Evolutionary conservation across 2,888 invertebrate genomes (phyloP).

Genomic region (Trissonchulus latispiculum): DNA sequence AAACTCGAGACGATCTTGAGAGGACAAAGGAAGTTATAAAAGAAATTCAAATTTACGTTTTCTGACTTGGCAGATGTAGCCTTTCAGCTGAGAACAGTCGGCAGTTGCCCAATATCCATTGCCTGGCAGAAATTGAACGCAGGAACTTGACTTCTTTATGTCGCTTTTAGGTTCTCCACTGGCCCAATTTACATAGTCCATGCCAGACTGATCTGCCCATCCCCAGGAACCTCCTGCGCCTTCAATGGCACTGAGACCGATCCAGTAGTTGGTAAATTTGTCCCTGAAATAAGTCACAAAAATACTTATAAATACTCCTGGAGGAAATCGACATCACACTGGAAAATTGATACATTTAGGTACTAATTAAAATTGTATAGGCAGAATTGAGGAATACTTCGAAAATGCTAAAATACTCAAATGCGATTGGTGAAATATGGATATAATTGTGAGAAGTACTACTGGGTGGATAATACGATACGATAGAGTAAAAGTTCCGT

Average conservation of each 20-base stretch:
- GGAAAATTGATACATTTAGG: too few species aligned
- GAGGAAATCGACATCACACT: too few species aligned
- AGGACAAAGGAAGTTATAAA: background rate
- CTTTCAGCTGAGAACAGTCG: background rate
- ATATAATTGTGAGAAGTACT: too few species aligned
- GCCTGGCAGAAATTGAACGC: background rate
- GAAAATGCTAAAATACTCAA: too few species aligned
- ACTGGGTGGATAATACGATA: too few species aligned
- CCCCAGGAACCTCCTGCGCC: background rate
- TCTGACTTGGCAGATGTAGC: background rate
- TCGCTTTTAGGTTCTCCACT: constrained; percentile 7
- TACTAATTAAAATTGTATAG: too few species aligned
- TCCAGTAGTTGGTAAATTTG: constrained; percentile 14
- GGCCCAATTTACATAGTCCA: constrained; percentile 3
- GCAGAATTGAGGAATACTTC: too few species aligned
- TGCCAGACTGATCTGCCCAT: constrained; percentile 13
- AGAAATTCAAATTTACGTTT: background rate
- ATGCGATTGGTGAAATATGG: too few species aligned
- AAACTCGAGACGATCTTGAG: too few species aligned
- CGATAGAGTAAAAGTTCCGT: too few species aligned
- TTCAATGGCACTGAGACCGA: background rate
- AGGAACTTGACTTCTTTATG: background rate
- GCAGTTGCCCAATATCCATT: background rate
- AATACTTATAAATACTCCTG: too few species aligned
- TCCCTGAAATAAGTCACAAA: too few species aligned